Evolutionary conservation across 2,797 vertebrate species (phyloP).

Genomic region (Intellagama lesueurii): DNA sequence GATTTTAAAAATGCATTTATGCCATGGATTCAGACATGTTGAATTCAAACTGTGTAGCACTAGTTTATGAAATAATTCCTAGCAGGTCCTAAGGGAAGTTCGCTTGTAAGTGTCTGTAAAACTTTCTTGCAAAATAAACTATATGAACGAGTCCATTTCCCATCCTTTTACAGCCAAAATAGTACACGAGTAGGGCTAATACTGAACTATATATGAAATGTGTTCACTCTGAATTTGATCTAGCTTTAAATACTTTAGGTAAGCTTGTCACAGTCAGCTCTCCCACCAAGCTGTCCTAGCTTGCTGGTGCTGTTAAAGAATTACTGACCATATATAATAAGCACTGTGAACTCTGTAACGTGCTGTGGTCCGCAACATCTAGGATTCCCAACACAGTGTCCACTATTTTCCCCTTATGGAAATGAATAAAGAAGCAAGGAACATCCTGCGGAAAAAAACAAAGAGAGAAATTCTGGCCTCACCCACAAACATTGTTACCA

Average conservation of each 20-base stretch:
- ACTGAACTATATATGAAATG: neutral
- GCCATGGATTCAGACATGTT: neutral
- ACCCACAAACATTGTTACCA: too few species aligned
- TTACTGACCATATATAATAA: neutral
- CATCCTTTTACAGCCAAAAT: neutral
- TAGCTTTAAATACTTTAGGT: neutral
- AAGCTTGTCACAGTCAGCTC: neutral
- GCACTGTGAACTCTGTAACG: too few species aligned
- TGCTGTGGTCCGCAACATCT: neutral
- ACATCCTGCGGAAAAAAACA: neutral
- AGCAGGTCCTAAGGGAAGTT: neutral
- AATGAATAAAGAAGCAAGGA: neutral
- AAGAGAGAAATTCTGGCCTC: neutral
- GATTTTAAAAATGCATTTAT: constrained; percentile 15
- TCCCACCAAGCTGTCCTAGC: neutral
- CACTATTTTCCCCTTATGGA: neutral
- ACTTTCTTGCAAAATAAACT: constrained; percentile 20
- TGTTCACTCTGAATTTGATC: neutral
- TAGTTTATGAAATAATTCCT: neutral
- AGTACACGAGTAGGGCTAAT: neutral
- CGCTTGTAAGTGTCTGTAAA: neutral
- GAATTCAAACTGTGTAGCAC: neutral
- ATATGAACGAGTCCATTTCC: neutral
- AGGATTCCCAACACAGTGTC: neutral
- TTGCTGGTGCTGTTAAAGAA: neutral